Evolutionary conservation across 2,888 invertebrate genomes (phyloP).

Genomic region (Hololepta plana): DNA sequence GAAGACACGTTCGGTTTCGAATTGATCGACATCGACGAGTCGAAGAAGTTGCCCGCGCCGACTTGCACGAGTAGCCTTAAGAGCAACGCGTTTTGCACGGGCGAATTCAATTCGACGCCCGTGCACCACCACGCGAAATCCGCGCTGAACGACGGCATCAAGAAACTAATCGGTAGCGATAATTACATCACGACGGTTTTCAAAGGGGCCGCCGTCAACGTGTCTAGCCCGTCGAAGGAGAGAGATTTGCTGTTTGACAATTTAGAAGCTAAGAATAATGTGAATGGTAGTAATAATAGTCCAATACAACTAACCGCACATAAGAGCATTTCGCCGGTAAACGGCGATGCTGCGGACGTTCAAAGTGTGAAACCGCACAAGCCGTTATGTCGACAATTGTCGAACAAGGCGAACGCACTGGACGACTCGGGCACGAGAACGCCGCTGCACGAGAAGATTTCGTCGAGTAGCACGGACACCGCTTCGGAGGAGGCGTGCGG

Average conservation of each 20-base stretch:
- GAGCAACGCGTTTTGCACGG: constrained; percentile 44
- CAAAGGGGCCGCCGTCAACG: constrained; percentile 16
- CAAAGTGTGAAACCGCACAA: constrained; percentile 40
- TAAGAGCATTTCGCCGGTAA: constrained; percentile 8
- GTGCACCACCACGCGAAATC: constrained; percentile 28
- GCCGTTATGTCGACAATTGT: constrained; percentile 27
- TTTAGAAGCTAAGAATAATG: constrained; percentile 1
- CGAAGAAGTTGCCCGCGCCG: too few relatives aligned
- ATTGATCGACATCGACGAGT: constrained; percentile 71
- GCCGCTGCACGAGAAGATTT: constrained; percentile 9
- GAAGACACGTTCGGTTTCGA: constrained; percentile 74
- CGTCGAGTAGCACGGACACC: constrained; percentile 4
- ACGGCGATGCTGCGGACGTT: constrained; percentile 7
- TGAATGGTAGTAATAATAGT: constrained; percentile 7
- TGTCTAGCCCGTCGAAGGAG: constrained; percentile 7
- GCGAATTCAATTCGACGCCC: constrained; percentile 35
- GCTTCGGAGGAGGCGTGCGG: too few relatives aligned
- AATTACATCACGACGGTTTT: constrained; percentile 52
- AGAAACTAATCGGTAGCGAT: constrained; percentile 49
- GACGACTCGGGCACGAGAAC: constrained; percentile 6
- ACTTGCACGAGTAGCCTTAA: too few relatives aligned
- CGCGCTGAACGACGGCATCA: constrained; percentile 30
- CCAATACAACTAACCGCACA: constrained; percentile 7
- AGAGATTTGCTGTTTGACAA: constrained; percentile 6
- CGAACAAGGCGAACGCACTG: background rate